These are phyloP conservation scores for Rousettus madagascariensis DNA, from an alignment of 2,797 vertebrate species.

Conservation along the genomic window DNA sequence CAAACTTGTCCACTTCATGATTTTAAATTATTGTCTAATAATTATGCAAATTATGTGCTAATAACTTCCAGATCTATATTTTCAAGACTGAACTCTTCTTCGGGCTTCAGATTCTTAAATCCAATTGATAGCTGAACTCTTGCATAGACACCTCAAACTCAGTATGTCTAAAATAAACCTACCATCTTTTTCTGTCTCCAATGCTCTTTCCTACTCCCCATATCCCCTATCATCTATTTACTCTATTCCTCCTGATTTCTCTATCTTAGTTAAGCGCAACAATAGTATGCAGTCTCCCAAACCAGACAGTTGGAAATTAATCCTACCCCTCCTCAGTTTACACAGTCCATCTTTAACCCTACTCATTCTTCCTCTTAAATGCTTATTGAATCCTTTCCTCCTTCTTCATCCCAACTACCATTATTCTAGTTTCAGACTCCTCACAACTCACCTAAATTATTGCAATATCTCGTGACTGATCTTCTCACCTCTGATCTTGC, in stretches of 20 bases:
- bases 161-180: background rate
- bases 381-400: background rate
- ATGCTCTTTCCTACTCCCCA: background rate
- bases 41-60: background rate
- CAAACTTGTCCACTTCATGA: background rate
- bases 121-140: background rate
- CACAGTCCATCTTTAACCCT: background rate
- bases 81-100: conserved; percentile 8
- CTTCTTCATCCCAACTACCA: background rate
- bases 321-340: background rate
- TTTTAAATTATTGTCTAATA: background rate
- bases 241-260: background rate
- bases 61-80: background rate
- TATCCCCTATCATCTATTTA: background rate
- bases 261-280: background rate
- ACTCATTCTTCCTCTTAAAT: background rate
- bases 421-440: background rate
- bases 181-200: background rate
- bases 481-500: background rate
- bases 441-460: background rate
- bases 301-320: background rate
- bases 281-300: background rate
- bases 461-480: background rate
- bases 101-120: conserved; percentile 9
- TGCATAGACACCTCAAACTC: background rate